Conservation (phyloP, 1,140 invertebrate species). For the Camponotus vicinus region DNA sequence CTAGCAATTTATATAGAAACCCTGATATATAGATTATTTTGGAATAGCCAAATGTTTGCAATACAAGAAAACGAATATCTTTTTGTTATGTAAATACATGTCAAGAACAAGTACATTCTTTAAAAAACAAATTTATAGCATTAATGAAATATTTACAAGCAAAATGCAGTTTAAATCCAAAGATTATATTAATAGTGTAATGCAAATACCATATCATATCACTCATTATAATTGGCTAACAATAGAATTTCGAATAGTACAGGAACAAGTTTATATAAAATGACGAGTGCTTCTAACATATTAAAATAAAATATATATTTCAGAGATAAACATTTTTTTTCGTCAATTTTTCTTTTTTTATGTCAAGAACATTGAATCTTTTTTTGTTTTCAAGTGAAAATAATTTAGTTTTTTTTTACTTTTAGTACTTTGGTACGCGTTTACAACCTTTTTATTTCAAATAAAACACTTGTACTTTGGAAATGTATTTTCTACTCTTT, state of each 20-base stretch:
- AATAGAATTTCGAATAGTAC: background rate
- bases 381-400: background rate
- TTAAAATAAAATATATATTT: slow-evolving; percentile 14
- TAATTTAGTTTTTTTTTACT: background rate
- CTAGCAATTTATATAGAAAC: too few relatives aligned
- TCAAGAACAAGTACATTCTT: slow-evolving; percentile 54
- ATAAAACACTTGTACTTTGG: too few relatives aligned
- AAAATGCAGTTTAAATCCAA: slow-evolving; percentile 46
- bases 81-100: slow-evolving; percentile 69
- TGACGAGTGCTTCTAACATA: slow-evolving; percentile 12
- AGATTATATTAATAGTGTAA: slow-evolving; percentile 23
- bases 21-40: slow-evolving; percentile 24
- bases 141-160: slow-evolving; percentile 50
- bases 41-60: slow-evolving; percentile 27
- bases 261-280: background rate
- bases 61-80: slow-evolving; percentile 46
- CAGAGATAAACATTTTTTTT: background rate
- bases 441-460: too few relatives aligned
- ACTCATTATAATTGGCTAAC: slow-evolving; percentile 4
- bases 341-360: background rate
- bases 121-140: slow-evolving; percentile 5
- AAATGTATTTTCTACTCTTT: slow-evolving; percentile 12
- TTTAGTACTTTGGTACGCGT: background rate
- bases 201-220: slow-evolving; percentile 28
- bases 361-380: background rate